Evolutionary conservation across 30 jellyfish, hydroid and myxozoan genomes (phyloP).

Genomic region (Aurelia sp.): DNA sequence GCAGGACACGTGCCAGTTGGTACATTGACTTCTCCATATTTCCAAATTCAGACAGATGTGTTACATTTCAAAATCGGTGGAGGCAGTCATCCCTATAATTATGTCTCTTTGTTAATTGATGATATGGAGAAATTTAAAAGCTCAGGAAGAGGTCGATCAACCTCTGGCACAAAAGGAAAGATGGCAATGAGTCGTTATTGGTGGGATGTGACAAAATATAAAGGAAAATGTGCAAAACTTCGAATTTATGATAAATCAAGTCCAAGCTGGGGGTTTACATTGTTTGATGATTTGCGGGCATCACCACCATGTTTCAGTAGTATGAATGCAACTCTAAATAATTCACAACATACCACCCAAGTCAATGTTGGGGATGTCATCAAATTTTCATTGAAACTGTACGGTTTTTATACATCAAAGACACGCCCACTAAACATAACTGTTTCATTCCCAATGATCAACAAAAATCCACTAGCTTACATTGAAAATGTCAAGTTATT

Average conservation of each 20-base stretch:
- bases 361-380: slow-evolving; percentile 5
- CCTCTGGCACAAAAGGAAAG: slow-evolving; percentile 4
- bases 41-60: slow-evolving; percentile 33
- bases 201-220: slow-evolving; percentile 38
- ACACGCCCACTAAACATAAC: neutral
- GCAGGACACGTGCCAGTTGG: slow-evolving; percentile 16
- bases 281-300: slow-evolving; percentile 55
- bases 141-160: slow-evolving; percentile 11
- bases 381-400: neutral
- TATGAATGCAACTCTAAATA: slow-evolving; percentile 2
- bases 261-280: neutral
- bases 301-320: slow-evolving; percentile 47
- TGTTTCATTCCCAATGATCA: neutral
- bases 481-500: neutral
- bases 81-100: slow-evolving; percentile 31
- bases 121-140: neutral
- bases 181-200: slow-evolving; percentile 21
- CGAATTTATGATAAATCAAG: slow-evolving; percentile 7
- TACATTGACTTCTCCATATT: slow-evolving; percentile 47
- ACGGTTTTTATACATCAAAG: slow-evolving; percentile 32
- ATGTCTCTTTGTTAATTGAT: slow-evolving; percentile 23
- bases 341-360: neutral
- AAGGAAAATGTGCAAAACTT: slow-evolving; percentile 14
- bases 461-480: neutral
- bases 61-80: slow-evolving; percentile 57